Evolutionary conservation across 2,888 invertebrate species (phyloP).

Genomic region (Epistrophe grossulariae): DNA sequence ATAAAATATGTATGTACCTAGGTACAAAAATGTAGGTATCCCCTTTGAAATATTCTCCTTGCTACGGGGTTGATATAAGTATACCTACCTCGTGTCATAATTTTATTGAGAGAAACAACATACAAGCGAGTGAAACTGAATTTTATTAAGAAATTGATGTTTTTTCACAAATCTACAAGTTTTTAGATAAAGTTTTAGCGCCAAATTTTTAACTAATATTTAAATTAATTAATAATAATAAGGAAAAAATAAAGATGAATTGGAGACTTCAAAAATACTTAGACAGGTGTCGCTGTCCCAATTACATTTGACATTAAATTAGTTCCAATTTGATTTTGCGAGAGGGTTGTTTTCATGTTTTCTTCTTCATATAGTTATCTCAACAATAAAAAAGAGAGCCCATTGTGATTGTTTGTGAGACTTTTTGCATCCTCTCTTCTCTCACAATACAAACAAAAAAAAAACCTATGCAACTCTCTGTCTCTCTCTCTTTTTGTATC

Average conservation of each 20-base stretch:
- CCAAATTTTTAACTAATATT: neutral
- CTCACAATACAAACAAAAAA: conserved; percentile 9
- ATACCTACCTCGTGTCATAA: conserved; percentile 36
- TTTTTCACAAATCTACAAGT: conserved; percentile 2
- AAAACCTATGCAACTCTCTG: conserved; percentile 19
- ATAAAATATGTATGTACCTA: no score
- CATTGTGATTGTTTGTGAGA: neutral
- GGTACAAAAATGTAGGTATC: neutral
- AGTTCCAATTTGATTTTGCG: conserved; percentile 60
- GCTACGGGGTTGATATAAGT: neutral
- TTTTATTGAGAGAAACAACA: conserved; percentile 31
- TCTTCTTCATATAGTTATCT: conserved; percentile 34
- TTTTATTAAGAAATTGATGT: conserved; percentile 36
- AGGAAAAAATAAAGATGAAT: neutral
- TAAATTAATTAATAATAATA: neutral
- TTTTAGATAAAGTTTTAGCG: neutral
- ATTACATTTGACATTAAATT: conserved; percentile 68
- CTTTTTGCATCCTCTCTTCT: conserved; percentile 4
- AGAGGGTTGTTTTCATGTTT: conserved; percentile 70
- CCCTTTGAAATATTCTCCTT: neutral
- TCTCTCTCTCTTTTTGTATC: conserved; percentile 28
- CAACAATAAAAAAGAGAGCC: neutral
- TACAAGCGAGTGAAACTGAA: conserved; percentile 1
- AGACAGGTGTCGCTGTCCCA: conserved; percentile 72
- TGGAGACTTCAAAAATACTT: conserved; percentile 22